A percentile compares a stretch with the other conserved stretches of the same genome.
Evolutionary conservation across 2,888 invertebrate genomes (phyloP).

Genomic region (Ornithoptera alexandrae): DNA sequence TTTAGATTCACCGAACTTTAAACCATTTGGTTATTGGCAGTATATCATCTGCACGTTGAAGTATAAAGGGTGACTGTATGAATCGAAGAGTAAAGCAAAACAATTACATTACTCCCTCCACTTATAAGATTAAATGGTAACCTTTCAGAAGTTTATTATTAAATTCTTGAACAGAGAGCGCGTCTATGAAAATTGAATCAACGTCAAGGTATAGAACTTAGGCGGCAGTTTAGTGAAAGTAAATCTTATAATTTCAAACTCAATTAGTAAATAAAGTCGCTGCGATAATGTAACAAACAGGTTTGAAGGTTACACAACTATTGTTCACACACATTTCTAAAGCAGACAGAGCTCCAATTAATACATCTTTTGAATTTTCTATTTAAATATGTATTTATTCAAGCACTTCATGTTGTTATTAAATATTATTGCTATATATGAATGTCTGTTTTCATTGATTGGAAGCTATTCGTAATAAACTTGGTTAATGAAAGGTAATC

Average conservation of each 20-base stretch:
- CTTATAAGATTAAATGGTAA: conserved; percentile 16
- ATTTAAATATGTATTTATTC: too few relatives aligned
- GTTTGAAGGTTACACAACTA: too few relatives aligned
- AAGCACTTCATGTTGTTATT: too few relatives aligned
- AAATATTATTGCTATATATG: too few relatives aligned
- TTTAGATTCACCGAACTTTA: too few relatives aligned
- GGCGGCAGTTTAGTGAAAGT: conserved; percentile 5
- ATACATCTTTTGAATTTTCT: too few relatives aligned
- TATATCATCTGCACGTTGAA: neutral
- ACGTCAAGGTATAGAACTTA: conserved; percentile 8
- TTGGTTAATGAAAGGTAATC: too few relatives aligned
- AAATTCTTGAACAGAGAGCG: conserved; percentile 3
- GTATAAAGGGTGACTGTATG: neutral
- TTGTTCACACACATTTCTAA: too few relatives aligned
- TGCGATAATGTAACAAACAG: neutral
- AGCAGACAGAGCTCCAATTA: too few relatives aligned
- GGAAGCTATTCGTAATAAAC: too few relatives aligned
- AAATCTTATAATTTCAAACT: conserved; percentile 9
- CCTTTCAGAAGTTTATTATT: conserved; percentile 14
- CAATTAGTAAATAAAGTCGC: conserved; percentile 5
- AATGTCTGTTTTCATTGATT: too few relatives aligned
- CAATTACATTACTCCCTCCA: conserved; percentile 5
- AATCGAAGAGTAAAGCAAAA: neutral
- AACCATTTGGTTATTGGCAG: too few relatives aligned
- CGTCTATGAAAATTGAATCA: conserved; percentile 19